Percentiles rank a stretch among this genome's conserved stretches.
Conservation (phyloP, 1,140 invertebrate species). For the Pogonomyrmex californicus region DNA sequence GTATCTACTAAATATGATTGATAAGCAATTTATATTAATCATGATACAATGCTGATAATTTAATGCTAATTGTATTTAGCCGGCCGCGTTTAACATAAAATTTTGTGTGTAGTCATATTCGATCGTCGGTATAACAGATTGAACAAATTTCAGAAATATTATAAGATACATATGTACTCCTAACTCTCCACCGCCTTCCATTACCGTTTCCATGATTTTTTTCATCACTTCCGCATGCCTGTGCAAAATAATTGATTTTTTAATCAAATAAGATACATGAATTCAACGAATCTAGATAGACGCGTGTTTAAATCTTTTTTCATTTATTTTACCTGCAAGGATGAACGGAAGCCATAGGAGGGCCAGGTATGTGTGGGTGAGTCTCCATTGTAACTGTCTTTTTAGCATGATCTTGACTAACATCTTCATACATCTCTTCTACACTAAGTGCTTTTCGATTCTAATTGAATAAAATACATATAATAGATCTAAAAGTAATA, state of each 20-base stretch:
- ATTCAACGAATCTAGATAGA: background rate
- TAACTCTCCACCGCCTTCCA: conserved; percentile 97
- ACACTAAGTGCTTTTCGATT: conserved; percentile 96
- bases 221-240: conserved; percentile 99
- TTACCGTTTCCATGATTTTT: conserved; percentile 99
- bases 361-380: conserved; percentile 97
- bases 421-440: conserved; percentile 99
- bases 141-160: conserved; percentile 99
- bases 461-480: conserved; percentile 85
- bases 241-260: conserved; percentile 73
- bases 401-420: conserved; percentile 99
- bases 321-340: conserved; percentile 93
- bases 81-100: conserved; percentile 92
- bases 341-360: conserved; percentile 97
- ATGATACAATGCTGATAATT: conserved; percentile 34
- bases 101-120: conserved; percentile 99
- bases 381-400: conserved; percentile 99
- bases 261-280: background rate
- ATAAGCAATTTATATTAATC: conserved; percentile 57
- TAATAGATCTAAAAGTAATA: background rate
- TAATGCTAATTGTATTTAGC: conserved; percentile 74
- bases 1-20: conserved; percentile 34
- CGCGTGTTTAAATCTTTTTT: background rate
- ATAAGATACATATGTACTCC: conserved; percentile 99
- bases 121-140: conserved; percentile 99